phyloP scores from a whole-genome alignment of 2,113 vertebrate genomes.

The Cryptomyrus ogoouensis region DNA sequence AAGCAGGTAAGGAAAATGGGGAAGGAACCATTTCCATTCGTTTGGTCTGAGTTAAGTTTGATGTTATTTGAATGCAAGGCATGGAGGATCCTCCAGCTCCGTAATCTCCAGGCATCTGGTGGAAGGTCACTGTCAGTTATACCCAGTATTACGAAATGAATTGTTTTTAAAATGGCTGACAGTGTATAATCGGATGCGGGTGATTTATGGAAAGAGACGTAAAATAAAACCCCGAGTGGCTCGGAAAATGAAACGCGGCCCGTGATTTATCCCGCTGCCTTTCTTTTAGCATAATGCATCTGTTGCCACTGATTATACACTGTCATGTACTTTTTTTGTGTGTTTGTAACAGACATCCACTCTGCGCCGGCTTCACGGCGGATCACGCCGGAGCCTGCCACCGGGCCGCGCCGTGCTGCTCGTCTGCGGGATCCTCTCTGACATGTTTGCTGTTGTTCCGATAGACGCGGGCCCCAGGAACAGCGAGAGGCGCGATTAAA shows the following conservation, averaged over 20 bases:
- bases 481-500: background rate
- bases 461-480: background rate
- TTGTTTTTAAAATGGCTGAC: slow-evolving; percentile 8
- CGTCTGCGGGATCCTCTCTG: background rate
- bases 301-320: background rate
- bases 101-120: background rate
- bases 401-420: background rate
- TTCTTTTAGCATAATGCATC: background rate
- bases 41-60: background rate
- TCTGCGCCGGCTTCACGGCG: background rate
- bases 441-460: slow-evolving; percentile 9
- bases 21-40: background rate
- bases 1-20: background rate
- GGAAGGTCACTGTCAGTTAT: background rate
- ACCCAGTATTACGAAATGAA: background rate
- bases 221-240: background rate
- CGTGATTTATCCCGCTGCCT: background rate
- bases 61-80: background rate
- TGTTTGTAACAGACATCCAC: background rate
- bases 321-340: background rate
- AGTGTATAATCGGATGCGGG: background rate
- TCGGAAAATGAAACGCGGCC: background rate
- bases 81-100: background rate
- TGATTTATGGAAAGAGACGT: background rate
- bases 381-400: background rate